Evolutionary conservation across 2,797 vertebrate species (phyloP).

Genomic region (Urocyon cinereoargenteus): DNA sequence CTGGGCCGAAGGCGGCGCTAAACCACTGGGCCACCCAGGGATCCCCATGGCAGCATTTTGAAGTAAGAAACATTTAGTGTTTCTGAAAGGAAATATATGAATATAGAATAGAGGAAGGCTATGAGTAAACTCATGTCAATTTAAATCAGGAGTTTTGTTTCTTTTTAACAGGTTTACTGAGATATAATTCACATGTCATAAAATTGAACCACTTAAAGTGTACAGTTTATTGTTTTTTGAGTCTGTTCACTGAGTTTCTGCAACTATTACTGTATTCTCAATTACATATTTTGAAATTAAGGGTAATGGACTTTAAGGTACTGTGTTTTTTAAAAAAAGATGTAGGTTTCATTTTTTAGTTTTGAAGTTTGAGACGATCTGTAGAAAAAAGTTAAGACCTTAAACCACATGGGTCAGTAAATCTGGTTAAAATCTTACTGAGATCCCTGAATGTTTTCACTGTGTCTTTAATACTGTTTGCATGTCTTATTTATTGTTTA

Average conservation of each 20-base stretch:
- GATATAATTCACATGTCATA: not conserved
- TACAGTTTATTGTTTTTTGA: not conserved
- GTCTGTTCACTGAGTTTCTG: not conserved
- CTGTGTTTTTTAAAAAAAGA: not conserved
- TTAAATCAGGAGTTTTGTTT: not conserved
- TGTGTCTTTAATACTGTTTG: not conserved
- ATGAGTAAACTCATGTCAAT: not conserved
- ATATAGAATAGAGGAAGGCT: slow-evolving; percentile 29
- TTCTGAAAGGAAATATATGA: not conserved
- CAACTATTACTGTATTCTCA: not conserved
- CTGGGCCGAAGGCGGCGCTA: too few species aligned
- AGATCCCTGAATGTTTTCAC: not conserved
- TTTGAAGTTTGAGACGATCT: not conserved
- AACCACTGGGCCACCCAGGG: too few species aligned
- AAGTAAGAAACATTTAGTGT: not conserved
- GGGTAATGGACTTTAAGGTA: not conserved
- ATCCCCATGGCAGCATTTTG: not conserved
- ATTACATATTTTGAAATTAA: slow-evolving; percentile 8
- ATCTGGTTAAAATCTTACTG: not conserved
- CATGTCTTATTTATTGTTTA: slow-evolving; percentile 17
- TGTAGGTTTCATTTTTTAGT: not conserved
- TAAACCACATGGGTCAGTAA: not conserved
- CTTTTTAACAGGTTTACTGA: slow-evolving; percentile 15
- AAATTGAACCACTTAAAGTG: not conserved
- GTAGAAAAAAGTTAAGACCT: not conserved